These are phyloP conservation scores for Bostrychus sinensis DNA, from an alignment of 2,113 vertebrate species.

Conservation along the genomic window DNA sequence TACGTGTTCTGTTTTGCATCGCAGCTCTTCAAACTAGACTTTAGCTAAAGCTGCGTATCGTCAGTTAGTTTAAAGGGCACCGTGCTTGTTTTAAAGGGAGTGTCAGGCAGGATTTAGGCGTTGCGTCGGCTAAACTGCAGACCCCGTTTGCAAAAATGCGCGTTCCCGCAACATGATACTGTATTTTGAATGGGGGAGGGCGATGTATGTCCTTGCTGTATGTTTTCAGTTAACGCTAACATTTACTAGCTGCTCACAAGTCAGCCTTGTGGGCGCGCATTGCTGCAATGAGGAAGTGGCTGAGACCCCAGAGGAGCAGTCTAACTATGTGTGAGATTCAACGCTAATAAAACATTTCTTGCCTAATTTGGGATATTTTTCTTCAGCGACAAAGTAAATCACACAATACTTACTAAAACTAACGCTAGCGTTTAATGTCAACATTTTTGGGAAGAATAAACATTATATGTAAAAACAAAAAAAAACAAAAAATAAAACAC, in stretches of 20 bases:
- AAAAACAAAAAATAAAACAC: neutral
- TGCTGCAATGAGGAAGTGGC: constrained; percentile 63
- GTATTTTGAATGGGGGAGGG: constrained; percentile 71
- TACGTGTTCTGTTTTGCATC: neutral
- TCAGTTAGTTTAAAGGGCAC: constrained; percentile 76
- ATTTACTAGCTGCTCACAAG: constrained; percentile 26
- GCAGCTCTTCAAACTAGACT: neutral
- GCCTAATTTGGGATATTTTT: neutral
- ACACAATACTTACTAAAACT: neutral
- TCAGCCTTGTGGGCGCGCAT: constrained; percentile 42
- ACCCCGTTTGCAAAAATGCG: constrained; percentile 57
- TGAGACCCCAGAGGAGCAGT: constrained; percentile 33
- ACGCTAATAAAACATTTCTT: constrained; percentile 9
- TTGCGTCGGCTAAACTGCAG: constrained; percentile 63
- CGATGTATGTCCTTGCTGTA: constrained; percentile 13
- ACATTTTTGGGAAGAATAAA: no score
- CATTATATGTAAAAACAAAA: no score
- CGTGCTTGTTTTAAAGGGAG: constrained; percentile 74
- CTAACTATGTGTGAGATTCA: constrained; percentile 29
- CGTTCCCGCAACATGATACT: constrained; percentile 63
- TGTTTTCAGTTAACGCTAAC: constrained; percentile 54
- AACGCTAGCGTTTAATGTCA: neutral
- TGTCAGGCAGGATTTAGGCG: constrained; percentile 54
- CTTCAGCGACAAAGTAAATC: neutral
- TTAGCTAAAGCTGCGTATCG: constrained; percentile 18